phyloP scores from a whole-genome alignment of 2,888 invertebrate genomes.

The Oscheius sp. region DNA sequence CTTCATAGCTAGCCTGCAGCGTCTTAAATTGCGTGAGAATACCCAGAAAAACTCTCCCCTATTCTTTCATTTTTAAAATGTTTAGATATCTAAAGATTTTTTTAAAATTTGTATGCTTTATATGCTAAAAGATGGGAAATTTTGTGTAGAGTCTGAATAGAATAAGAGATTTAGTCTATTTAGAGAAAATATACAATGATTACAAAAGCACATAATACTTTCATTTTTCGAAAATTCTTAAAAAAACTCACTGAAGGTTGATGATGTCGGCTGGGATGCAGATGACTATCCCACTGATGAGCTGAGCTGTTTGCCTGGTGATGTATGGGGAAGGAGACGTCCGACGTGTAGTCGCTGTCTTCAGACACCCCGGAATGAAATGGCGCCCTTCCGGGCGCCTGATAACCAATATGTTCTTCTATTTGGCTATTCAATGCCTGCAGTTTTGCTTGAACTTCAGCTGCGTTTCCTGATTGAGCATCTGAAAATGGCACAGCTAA shows the following conservation, averaged over 20 bases:
- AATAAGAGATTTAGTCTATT: too few relatives aligned
- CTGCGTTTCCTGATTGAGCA: slow-evolving; percentile 55
- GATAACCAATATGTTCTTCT: slow-evolving; percentile 52
- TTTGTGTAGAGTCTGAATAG: too few relatives aligned
- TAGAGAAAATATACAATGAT: too few relatives aligned
- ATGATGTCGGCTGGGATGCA: slow-evolving; percentile 59
- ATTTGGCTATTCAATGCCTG: slow-evolving; percentile 59
- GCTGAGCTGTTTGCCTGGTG: slow-evolving; percentile 87
- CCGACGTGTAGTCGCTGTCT: slow-evolving; percentile 95
- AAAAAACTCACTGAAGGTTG: slow-evolving; percentile 13
- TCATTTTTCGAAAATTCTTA: background rate
- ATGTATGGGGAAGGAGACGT: slow-evolving; percentile 84
- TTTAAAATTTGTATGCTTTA: too few relatives aligned
- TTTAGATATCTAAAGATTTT: too few relatives aligned
- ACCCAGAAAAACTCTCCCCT: too few relatives aligned
- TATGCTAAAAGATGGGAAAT: too few relatives aligned
- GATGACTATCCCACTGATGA: slow-evolving; percentile 77
- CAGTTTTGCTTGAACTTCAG: slow-evolving; percentile 57
- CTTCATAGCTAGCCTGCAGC: slow-evolving; percentile 62
- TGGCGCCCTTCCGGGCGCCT: slow-evolving; percentile 56
- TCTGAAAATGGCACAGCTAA: slow-evolving; percentile 52
- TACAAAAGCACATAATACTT: too few relatives aligned
- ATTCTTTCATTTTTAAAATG: background rate
- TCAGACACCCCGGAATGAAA: slow-evolving; percentile 88
- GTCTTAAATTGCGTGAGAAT: slow-evolving; percentile 38